Evolutionary conservation across 2,888 invertebrate genomes (phyloP), one percentile per base, ranked within the genome.

Genomic region (Mesoligia furuncula): DNA sequence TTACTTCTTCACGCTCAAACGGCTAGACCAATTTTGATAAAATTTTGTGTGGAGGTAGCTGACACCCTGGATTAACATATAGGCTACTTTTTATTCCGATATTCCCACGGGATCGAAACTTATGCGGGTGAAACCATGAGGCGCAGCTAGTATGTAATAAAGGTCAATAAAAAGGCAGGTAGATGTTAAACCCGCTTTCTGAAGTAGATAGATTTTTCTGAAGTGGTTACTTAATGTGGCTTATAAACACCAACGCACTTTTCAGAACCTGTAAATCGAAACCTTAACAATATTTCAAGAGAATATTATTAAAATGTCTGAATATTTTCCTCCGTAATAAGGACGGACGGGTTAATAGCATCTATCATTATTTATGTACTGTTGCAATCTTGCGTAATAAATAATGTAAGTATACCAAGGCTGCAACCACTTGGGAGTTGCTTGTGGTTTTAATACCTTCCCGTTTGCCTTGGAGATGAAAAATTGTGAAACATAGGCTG

Each of bases 361-460:
- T 85, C 73, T 72, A 83, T 65, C 71, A 83, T 83, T 83, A 83
- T 74, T 83, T 74, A 83, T 83, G 73, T 77, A 83, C 51, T 45
- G 59, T 64, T 74, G 64, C 83, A 83, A 83, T 83, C 78, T 85
- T 77, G 8, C 27, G 54, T 27, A 36, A 42, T 85, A 74, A 17
- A 83, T 85, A 31, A 85, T 77, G 54, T 71, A 36, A 36, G 36
- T 36, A 83, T 45, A 31, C 24, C 9, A 13, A 57, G 45, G 45
- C 54, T 48, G 24, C 45, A 67, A 27, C 48, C 85, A 24, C 83
- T 70, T 36, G 83, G 77, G 83, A 74, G 42, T 71, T 70, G 13
- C 61, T 42, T 68, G 54, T 13, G 73, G 71, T 71, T 62, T 45
- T 77, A 77, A 73, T 77, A 73, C 57, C 54, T 72, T 67, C 61